A percentile compares a stretch with the other conserved stretches of the same genome.
phyloP scores from a whole-genome alignment of 2,888 invertebrate genomes.

The Meiosimyza decipiens region DNA sequence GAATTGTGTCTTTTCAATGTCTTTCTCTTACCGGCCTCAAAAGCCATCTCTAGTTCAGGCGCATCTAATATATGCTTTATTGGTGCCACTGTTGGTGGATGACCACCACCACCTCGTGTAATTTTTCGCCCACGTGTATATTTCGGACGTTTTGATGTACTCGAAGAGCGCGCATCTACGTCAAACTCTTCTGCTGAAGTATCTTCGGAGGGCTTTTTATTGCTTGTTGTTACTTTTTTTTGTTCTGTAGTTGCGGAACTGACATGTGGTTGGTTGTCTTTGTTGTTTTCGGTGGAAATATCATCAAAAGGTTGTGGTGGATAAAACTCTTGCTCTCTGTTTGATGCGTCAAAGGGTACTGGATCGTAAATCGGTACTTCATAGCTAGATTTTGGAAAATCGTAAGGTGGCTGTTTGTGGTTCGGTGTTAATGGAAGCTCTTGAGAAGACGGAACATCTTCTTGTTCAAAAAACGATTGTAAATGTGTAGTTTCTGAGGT shows the following conservation, averaged over 20 bases:
- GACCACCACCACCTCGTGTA: constrained; percentile 37
- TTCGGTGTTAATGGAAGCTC: constrained; percentile 61
- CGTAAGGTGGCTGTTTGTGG: constrained; percentile 60
- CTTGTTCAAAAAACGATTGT: constrained; percentile 37
- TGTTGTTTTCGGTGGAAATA: constrained; percentile 5
- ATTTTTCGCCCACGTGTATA: constrained; percentile 50
- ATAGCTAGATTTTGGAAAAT: constrained; percentile 64
- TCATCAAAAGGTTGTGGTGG: constrained; percentile 56
- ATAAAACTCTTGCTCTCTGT: constrained; percentile 54
- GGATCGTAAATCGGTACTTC: constrained; percentile 66
- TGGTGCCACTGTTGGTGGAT: constrained; percentile 45
- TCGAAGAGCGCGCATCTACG: constrained; percentile 47
- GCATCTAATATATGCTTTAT: constrained; percentile 60
- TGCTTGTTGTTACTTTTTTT: background rate
- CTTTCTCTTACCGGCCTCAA: constrained; percentile 50
- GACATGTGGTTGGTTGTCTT: constrained; percentile 29
- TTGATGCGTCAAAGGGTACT: constrained; percentile 59
- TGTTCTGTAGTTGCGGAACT: constrained; percentile 17
- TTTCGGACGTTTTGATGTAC: constrained; percentile 40
- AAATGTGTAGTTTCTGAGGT: constrained; percentile 23
- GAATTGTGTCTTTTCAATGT: constrained; percentile 34
- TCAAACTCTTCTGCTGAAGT: constrained; percentile 29
- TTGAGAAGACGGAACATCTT: constrained; percentile 53
- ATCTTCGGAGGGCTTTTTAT: constrained; percentile 14
- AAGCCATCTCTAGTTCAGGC: constrained; percentile 62